phyloP scores from a whole-genome alignment of 2,888 invertebrate species.

The Catocala fraxini region DNA sequence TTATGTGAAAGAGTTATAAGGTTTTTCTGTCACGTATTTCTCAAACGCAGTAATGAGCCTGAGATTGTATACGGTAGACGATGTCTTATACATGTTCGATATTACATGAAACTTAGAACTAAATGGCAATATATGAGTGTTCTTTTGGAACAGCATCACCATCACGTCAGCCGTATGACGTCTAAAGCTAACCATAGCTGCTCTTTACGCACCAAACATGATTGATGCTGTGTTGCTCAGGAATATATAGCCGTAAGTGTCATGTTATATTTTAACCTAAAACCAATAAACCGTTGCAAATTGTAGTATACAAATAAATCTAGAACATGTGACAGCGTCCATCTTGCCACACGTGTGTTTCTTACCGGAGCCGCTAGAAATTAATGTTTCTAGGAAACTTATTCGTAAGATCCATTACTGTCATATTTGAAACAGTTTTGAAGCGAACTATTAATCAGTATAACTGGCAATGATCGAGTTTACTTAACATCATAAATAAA shows the following conservation, averaged over 20 bases:
- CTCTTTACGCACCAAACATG: background rate
- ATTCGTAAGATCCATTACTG: conserved; percentile 38
- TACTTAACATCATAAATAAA: background rate
- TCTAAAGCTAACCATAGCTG: too few species aligned
- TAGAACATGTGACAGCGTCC: conserved; percentile 2
- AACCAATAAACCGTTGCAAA: conserved; percentile 8
- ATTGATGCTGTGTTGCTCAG: too few species aligned
- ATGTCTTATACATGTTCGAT: too few species aligned
- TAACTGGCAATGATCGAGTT: background rate
- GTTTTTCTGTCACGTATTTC: too few species aligned
- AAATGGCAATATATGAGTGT: too few species aligned
- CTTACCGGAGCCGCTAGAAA: conserved; percentile 10
- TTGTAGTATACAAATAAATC: conserved; percentile 2
- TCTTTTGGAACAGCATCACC: too few species aligned
- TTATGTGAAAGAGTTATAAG: too few species aligned
- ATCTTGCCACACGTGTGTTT: conserved; percentile 9
- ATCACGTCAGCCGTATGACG: too few species aligned
- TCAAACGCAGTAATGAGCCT: too few species aligned
- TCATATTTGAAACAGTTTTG: conserved; percentile 27
- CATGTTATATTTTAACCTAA: background rate
- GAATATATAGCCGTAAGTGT: too few species aligned
- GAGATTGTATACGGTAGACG: too few species aligned
- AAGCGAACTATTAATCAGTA: conserved; percentile 4
- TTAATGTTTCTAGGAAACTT: conserved; percentile 33
- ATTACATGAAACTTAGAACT: too few species aligned